Conservation (phyloP, 2,113 vertebrate species). For the Drymodes brunneopygia region DNA sequence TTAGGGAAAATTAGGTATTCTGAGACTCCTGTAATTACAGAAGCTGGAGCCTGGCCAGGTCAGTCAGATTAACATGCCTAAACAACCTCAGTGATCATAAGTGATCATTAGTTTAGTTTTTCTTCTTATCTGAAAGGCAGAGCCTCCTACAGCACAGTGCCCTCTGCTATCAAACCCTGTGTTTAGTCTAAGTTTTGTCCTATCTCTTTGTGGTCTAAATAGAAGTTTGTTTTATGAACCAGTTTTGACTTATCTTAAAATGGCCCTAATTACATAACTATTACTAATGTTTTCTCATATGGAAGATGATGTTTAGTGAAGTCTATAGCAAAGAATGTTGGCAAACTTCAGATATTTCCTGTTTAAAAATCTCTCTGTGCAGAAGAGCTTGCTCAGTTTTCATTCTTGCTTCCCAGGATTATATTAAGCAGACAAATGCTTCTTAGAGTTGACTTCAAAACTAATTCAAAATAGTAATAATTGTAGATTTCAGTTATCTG, state of each 20-base stretch:
- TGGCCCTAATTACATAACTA: conserved; percentile 8
- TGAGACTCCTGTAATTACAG: not conserved
- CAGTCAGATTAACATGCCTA: not conserved
- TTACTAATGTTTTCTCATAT: conserved; percentile 15
- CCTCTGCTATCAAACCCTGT: not conserved
- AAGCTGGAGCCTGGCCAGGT: not conserved
- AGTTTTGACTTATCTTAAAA: conserved; percentile 13
- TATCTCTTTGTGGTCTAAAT: conserved; percentile 14
- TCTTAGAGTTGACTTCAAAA: not conserved
- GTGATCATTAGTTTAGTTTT: conserved; percentile 15
- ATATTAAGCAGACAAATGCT: not conserved
- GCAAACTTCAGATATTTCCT: conserved; percentile 4
- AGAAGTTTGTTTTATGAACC: conserved; percentile 13
- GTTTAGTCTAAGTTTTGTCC: conserved; percentile 52
- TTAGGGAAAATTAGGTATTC: not conserved
- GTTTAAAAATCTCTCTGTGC: not conserved
- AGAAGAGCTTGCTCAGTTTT: not conserved
- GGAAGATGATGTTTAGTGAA: not conserved
- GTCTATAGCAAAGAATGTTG: not conserved
- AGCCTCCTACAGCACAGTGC: not conserved
- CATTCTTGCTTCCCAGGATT: not conserved
- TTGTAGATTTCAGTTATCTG: not conserved
- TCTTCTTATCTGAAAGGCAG: conserved; percentile 26
- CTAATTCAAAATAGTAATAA: not conserved
- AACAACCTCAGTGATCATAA: not conserved